phyloP scores from a whole-genome alignment of 2,797 vertebrate species.

The Hyperoplus immaculatus region DNA sequence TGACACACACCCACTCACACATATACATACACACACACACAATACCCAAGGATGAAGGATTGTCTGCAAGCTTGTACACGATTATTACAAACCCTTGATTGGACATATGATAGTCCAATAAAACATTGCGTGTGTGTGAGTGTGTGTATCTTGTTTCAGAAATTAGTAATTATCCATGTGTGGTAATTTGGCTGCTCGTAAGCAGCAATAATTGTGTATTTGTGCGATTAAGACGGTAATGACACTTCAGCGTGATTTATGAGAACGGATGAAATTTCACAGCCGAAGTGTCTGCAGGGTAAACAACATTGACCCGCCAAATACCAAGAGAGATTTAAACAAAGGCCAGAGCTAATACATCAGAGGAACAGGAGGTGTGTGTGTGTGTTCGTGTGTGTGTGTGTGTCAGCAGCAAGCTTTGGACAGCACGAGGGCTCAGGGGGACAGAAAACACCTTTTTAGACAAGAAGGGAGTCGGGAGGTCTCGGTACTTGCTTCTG shows the following conservation, averaged over 20 bases:
- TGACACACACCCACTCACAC: neutral
- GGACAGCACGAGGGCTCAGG: conserved; percentile 12
- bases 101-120: conserved; percentile 28
- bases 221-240: conserved; percentile 77
- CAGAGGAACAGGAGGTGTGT: conserved; percentile 30
- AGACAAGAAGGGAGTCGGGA: conserved; percentile 12
- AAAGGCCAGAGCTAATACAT: conserved; percentile 62
- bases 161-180: conserved; percentile 34
- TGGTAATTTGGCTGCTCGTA: conserved; percentile 50
- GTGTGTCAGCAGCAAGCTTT: conserved; percentile 3
- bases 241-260: conserved; percentile 79
- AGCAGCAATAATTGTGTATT: conserved; percentile 64
- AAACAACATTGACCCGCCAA: conserved; percentile 71
- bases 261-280: conserved; percentile 71
- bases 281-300: conserved; percentile 77
- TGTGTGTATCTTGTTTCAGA: conserved; percentile 29
- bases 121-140: neutral
- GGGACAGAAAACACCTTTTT: conserved; percentile 34
- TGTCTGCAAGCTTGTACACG: conserved; percentile 11
- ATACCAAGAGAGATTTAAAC: conserved; percentile 74
- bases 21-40: neutral
- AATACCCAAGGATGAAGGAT: neutral
- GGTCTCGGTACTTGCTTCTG: conserved; percentile 15
- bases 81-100: conserved; percentile 17
- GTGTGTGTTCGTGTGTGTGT: conserved; percentile 13